Base-by-base conservation (phyloP, 2,888 invertebrate genomes). In the Diplazon laetatorius region DNA sequence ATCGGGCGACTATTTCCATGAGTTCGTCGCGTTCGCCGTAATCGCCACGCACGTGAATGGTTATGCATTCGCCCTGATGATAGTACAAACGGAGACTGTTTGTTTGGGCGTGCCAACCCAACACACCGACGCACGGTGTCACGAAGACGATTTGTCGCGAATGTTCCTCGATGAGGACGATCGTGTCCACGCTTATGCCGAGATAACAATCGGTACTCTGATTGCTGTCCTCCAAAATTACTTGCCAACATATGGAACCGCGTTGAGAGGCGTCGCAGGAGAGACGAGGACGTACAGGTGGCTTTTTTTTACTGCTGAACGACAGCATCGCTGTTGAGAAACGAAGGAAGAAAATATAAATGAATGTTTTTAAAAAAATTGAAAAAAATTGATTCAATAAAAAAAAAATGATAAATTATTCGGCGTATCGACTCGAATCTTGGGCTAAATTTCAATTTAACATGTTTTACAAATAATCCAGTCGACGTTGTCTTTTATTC, bases 1-100 rank as follows among this genome's bases (percentile, higher is more conserved):
- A 93, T 22, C 98, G 93, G 12, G 95, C 95, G 87, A 96, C 94
- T 76, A 98, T 94, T 90, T 96, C 96, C 90, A 94, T 93, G 74
- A 95, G 91, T 83, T 95, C 95, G 83, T 94, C 94, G 2, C 94
- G 91, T 85, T 96, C 96, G 2, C 94, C 94, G 78, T 93, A 93
- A 52, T 93, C 93, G 84, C 96, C 94, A 72, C 94, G 93, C 88
- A 96, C 95, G 85, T 95, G 95, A 79, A 97, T 92, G 4, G 96
- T 95, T 84, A 98, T 94, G 90, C 97, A 97, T 92, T 98, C 98
- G 1, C 98, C 98, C 91, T 97, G 97, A 91, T 98, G 98, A 92
- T 97, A 97, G 92, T 97, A 98, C 76, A 98, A 92, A 77, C 96
- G 93, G 76, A 97, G 91, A 84, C 96, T 96, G 87, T 93, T 93